Base-by-base conservation (phyloP, 1,140 invertebrate species). In the Zaprionus ghesquierei region DNA sequence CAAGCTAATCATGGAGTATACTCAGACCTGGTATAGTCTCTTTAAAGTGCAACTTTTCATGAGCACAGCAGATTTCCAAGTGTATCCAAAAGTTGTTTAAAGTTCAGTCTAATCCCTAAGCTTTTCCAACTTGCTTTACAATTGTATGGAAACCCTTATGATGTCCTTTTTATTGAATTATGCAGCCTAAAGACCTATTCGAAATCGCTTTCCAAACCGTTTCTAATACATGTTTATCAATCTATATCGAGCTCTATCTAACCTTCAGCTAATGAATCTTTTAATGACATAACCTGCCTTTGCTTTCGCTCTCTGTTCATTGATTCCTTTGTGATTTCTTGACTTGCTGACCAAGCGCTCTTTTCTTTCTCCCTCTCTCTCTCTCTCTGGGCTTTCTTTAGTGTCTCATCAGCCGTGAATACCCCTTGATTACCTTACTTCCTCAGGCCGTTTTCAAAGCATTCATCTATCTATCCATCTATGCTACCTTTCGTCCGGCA, bases 401-500 rank as follows among this genome's bases (percentile, higher is more conserved):
- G 29, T 33, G 60, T 13, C 58, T 61, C 27, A 31, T 50, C 25
- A 61, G 44, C 12, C 49, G 49, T 62, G 49, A 62, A 53, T 62
- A 27, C 31, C 51, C 61, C 54, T 33, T 60, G 31, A 53, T 74
- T 69, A 44, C 18, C 23, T 18, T 20, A 27, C 18, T 38, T 25
- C 49, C 49, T 41, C 13, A 12, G 25, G 20, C 18, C n/a, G 5
- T 4, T 33, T 33, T 41, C 29, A 25, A 1, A 18, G 4, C 18
- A 27, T 12, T 31, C 27, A 22, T 8, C 44, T 9, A 3, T 9
- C 27, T 23, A 3, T 13, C 0, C 46, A 29, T 15, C 23, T 38
- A 25, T 55, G 22, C 18, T 20, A 62, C 59, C 44, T 59, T 56
- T 64, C n/a, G 15, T 31, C 20, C 60, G 66, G 71, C 80, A 73